phyloP scores from a whole-genome alignment of 2,797 vertebrate species.

The Sternotherus odoratus region DNA sequence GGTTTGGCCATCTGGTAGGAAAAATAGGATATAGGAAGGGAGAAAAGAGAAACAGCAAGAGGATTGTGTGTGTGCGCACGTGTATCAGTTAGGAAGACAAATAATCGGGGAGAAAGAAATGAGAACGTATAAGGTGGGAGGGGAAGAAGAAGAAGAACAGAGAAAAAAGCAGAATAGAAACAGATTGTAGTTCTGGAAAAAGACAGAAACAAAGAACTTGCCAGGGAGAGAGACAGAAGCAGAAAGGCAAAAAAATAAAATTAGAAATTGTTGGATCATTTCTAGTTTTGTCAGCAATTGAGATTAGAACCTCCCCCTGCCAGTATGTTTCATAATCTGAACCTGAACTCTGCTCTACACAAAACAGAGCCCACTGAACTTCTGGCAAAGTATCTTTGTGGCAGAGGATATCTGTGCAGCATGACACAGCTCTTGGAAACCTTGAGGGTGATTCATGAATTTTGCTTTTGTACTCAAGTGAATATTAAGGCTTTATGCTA shows the following conservation, averaged over 20 bases:
- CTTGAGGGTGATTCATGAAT: not conserved
- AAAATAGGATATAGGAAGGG: conserved; percentile 6
- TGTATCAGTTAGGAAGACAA: not conserved
- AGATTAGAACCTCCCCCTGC: not conserved
- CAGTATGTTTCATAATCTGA: not conserved
- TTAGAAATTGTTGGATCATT: not conserved
- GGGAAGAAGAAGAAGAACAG: not conserved
- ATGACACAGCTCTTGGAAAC: not conserved
- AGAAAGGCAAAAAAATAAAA: not conserved
- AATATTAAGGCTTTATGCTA: not conserved
- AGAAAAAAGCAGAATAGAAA: not conserved
- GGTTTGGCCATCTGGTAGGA: conserved; percentile 32
- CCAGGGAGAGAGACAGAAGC: not conserved
- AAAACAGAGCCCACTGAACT: fast-evolving
- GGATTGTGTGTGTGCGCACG: not conserved
- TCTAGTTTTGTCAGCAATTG: not conserved
- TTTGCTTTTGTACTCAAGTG: not conserved
- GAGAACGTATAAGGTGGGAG: not conserved
- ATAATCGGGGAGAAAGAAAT: conserved; percentile 10
- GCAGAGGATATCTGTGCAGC: not conserved
- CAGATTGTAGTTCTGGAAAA: not conserved
- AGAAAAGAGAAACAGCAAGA: conserved; percentile 38
- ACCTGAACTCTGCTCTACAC: not conserved
- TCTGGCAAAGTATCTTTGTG: not conserved
- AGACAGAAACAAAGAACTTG: not conserved